Conservation (phyloP, 2,888 invertebrate genomes). For the Pseudanteris insignis region DNA sequence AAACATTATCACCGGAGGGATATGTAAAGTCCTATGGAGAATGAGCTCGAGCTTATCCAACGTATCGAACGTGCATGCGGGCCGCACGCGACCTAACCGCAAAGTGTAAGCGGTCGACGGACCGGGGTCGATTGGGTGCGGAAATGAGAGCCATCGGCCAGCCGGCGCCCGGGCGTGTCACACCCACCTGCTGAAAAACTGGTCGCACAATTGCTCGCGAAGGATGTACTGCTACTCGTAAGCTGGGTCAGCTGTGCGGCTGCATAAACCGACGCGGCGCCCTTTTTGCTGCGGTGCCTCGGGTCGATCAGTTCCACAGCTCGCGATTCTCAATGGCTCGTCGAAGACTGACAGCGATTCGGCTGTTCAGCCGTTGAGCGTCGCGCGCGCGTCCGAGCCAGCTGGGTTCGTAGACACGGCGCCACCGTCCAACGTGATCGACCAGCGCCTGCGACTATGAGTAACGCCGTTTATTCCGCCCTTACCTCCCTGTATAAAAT, state of each 20-base stretch:
- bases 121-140: too few relatives aligned
- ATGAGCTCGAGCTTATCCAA: too few relatives aligned
- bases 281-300: slow-evolving; percentile 20
- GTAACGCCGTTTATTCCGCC: slow-evolving; percentile 8
- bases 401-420: slow-evolving; percentile 35
- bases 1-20: too few relatives aligned
- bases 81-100: not conserved
- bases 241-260: slow-evolving; percentile 35
- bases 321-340: slow-evolving; percentile 33
- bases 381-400: slow-evolving; percentile 40
- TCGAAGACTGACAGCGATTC: slow-evolving; percentile 33
- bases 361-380: too few relatives aligned
- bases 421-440: slow-evolving; percentile 25
- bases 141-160: too few relatives aligned
- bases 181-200: slow-evolving; percentile 17
- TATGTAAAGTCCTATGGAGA: too few relatives aligned
- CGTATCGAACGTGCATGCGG: too few relatives aligned
- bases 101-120: too few relatives aligned
- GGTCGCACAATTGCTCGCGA: slow-evolving; percentile 18
- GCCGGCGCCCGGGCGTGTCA: slow-evolving; percentile 17
- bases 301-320: slow-evolving; percentile 21
- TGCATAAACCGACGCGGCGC: slow-evolving; percentile 37
- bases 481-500: not conserved
- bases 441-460: slow-evolving; percentile 18
- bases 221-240: slow-evolving; percentile 12